These are phyloP conservation scores for Platyrinchus mystaceus DNA, from an alignment of 2,797 vertebrate genomes.

Conservation along the genomic window DNA sequence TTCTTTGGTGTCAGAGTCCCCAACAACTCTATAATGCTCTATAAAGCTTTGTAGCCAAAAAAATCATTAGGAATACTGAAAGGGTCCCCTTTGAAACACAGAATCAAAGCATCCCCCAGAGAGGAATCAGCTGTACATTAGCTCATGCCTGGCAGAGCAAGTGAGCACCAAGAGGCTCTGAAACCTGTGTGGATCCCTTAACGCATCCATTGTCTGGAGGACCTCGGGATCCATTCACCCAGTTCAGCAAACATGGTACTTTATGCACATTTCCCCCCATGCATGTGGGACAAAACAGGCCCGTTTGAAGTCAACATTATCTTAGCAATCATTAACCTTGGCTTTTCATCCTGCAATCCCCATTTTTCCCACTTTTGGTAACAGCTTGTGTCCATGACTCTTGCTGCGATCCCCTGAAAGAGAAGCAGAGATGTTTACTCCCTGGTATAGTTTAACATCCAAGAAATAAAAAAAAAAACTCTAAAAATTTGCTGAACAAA, in stretches of 20 bases:
- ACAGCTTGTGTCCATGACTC: neutral
- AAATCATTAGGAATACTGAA: neutral
- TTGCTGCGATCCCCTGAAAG: neutral
- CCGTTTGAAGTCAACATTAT: neutral
- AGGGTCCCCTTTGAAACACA: neutral
- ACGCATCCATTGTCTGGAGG: neutral
- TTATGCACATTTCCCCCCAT: fast-evolving
- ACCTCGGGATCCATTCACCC: neutral
- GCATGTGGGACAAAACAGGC: fast-evolving
- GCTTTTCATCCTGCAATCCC: neutral
- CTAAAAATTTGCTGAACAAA: neutral
- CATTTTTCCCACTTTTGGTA: neutral
- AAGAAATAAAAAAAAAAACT: neutral
- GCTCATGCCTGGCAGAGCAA: neutral
- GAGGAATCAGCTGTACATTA: neutral
- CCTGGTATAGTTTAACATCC: neutral
- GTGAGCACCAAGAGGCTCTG: neutral
- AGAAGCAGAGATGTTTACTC: neutral
- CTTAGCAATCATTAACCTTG: neutral
- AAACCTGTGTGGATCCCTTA: neutral
- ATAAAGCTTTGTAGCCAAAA: neutral
- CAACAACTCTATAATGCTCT: neutral
- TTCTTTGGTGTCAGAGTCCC: neutral
- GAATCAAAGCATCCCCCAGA: neutral
- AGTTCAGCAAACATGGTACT: neutral